A percentile compares a stretch with the other conserved stretches of the same genome.
These are phyloP conservation scores for Monodelphis domestica DNA, from an alignment of 2,797 vertebrate species.

Conservation along the genomic window DNA sequence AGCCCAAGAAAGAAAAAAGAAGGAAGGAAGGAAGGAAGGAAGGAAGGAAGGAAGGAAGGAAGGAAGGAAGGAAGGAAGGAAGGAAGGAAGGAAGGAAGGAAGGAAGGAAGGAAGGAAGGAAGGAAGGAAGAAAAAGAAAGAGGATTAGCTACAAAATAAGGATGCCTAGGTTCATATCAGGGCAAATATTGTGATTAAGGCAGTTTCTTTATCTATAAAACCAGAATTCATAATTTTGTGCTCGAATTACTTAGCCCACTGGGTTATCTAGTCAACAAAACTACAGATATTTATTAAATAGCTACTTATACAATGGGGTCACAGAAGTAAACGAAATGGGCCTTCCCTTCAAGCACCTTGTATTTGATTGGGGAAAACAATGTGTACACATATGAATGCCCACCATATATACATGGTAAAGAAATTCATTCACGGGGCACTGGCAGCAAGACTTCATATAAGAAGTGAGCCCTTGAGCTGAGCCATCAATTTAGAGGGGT, in stretches of 20 bases:
- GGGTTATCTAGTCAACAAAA: not conserved
- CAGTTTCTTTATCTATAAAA: not conserved
- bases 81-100: too few relatives aligned
- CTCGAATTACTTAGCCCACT: not conserved
- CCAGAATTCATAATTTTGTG: too few relatives aligned
- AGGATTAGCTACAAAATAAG: not conserved
- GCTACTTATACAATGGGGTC: not conserved
- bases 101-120: too few relatives aligned
- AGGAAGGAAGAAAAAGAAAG: too few relatives aligned
- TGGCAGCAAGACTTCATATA: not conserved
- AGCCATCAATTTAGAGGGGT: not conserved
- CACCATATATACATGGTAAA: not conserved
- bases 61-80: too few relatives aligned
- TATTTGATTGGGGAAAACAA: not conserved
- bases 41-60: too few relatives aligned
- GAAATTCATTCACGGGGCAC: not conserved
- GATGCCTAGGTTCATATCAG: not conserved
- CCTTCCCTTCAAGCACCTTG: not conserved
- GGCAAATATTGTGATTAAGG: not conserved
- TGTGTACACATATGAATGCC: not conserved
- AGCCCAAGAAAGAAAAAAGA: too few relatives aligned
- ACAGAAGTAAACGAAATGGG: not conserved
- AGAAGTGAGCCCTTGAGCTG: not conserved
- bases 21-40: too few relatives aligned
- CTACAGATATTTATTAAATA: not conserved